Evolutionary conservation across 2,113 vertebrate genomes (phyloP), one percentile per base, ranked within the genome.

Genomic region (Probosciger aterrimus): DNA sequence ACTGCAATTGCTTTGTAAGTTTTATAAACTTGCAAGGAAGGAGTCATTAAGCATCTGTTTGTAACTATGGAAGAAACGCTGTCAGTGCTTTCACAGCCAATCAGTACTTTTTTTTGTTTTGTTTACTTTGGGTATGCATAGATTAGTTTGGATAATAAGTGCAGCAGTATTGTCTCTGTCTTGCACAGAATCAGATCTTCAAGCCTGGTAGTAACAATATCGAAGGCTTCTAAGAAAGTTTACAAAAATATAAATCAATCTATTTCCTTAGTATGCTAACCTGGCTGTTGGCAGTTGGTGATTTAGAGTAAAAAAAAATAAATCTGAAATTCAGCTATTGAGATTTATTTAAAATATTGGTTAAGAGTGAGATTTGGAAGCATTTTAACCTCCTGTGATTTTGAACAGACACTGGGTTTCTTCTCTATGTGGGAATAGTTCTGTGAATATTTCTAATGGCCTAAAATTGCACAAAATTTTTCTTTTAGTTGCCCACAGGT

Each of bases 11-110:
- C 79, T 86, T 82, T 77, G n/a, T 57, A 76, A 90, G 76, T 96
- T 95, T 90, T 88, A 82, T 70, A 86, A 88, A 93, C 64, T 90
- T 78, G 43, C 35, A 52, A 83, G 63, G 33, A 71, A 88, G 47
- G 55, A 88, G 23, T 80, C 68, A 43, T 96, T 95, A 94, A 95
- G 76, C 92, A 83, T 90, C 90, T 96, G 88, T 87, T 95, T 79
- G 65, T 81, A 91, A 93, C 81, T 91, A 7, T 20, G 62, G 62
- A 82, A 67, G 68, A 83, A 92, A 78, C 0, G 0, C 22, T 76
- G 24, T 39, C 0, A 1, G n/a, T 90, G 53, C 37, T 65, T 79
- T 62, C 44, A 73, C 41, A 67, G 30, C 70, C 20, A 80, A 84
- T 64, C 33, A 47, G 0, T 73, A 68, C 3, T 31, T 53, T 28